A percentile compares a stretch with the other conserved stretches of the same genome.
Evolutionary conservation across 1,140 invertebrate species (phyloP).

Genomic region (Heliconius nattereri): DNA sequence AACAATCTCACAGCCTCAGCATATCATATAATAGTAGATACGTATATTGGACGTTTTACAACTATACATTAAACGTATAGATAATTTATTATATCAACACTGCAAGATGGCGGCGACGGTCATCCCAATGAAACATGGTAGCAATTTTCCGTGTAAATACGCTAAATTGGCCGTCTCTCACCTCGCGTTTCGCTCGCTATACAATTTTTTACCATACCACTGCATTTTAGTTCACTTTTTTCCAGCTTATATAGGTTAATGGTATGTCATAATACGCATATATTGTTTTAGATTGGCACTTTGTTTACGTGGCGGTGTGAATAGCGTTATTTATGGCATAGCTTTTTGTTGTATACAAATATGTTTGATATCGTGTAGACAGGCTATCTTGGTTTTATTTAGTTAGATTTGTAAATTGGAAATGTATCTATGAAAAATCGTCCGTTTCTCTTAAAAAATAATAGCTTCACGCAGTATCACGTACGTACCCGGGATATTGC

Average conservation of each 20-base stretch:
- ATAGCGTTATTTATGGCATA: neutral
- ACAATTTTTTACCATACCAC: conserved; percentile 20
- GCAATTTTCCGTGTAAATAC: conserved; percentile 71
- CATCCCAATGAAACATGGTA: conserved; percentile 67
- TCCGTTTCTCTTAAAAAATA: no score
- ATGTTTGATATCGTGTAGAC: neutral
- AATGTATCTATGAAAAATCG: no score
- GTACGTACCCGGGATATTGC: no score
- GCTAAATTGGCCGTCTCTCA: conserved; percentile 73
- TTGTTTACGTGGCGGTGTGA: conserved; percentile 12
- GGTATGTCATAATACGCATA: conserved; percentile 28
- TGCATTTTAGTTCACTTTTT: conserved; percentile 27
- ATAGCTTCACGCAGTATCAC: no score
- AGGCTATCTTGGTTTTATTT: no score
- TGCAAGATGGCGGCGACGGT: conserved; percentile 60
- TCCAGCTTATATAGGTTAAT: conserved; percentile 28
- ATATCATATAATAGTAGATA: neutral
- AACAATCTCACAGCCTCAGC: neutral
- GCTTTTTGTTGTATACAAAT: neutral
- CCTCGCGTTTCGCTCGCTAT: conserved; percentile 29
- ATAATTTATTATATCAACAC: neutral
- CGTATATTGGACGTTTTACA: neutral
- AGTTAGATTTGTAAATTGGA: no score
- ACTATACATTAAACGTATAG: neutral
- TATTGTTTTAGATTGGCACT: conserved; percentile 34